Base-by-base conservation (phyloP, 2,888 invertebrate genomes). In the Polymixis lichenea region DNA sequence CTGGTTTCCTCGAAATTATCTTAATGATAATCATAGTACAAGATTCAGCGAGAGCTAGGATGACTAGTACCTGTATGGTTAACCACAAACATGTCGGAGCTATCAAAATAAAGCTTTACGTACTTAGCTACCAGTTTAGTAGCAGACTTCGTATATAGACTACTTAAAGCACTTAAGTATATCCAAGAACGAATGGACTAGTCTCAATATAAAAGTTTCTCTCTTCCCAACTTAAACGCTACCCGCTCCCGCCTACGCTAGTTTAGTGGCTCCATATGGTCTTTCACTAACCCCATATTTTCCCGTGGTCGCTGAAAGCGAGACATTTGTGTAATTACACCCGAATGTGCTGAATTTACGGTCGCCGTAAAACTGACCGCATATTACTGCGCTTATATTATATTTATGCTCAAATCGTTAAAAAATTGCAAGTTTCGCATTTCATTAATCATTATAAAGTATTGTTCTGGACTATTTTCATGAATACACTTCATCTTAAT, bases 321-420 rank as follows among this genome's bases (percentile, higher is more conserved):
- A 62, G 68, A 69, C 67, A 78, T 76, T 88, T 67, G 76, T 78
- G 58, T 77, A 78, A 88, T 85, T 85, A 81, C 72, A 76, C 66
- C 72, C 61, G 55, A 81, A 88, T 74, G 74, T 66, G 61, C 64
- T 53, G 28, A 82, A 78, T 77, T 74, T 70, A 75, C 65, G 61
- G 15, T 51, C 22, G 25, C 58, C 69, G 28, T 78, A 76, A 77
- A 74, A 78, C 72, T 78, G 67, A 58, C 69, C 67, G 32, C 28
- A 46, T n/a, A 32, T 60, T 72, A 61, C 49, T 69, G 64, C 67
- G 56, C 43, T 74, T 68, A 69, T 66, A 69, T 66, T 38, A 65
- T 38, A 58, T 60, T 56, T 17, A 49, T 55, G 15, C 51, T 49
- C 17, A 78, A 68, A 64, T 56, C 32, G n/a, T 80, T 56, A 22